These are phyloP conservation scores for Mus spretus DNA, from an alignment of 2,797 vertebrate species.

Conservation along the genomic window DNA sequence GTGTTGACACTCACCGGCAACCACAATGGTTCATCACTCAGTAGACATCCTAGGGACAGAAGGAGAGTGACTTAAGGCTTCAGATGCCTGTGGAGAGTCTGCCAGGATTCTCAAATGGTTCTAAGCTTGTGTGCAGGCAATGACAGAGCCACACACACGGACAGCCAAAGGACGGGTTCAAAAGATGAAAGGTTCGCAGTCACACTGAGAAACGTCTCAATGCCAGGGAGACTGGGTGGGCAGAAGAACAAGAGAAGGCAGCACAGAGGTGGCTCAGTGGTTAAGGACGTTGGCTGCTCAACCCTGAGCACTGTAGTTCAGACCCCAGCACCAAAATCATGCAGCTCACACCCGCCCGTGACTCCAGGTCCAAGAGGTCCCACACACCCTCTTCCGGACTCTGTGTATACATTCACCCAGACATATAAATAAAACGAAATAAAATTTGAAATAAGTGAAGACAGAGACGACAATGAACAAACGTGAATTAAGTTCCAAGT, in stretches of 20 bases:
- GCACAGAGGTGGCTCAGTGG: neutral
- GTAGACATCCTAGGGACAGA: neutral
- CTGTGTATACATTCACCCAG: neutral
- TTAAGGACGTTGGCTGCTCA: neutral
- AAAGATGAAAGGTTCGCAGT: neutral
- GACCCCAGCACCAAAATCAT: neutral
- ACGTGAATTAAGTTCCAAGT: neutral
- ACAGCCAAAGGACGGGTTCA: neutral
- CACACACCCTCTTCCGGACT: neutral
- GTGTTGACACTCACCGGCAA: neutral
- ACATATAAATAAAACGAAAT: neutral
- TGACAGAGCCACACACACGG: neutral
- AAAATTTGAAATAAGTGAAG: neutral
- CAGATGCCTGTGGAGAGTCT: neutral
- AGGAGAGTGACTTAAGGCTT: neutral
- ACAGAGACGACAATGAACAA: neutral
- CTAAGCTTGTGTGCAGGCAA: neutral
- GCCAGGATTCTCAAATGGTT: conserved; percentile 32
- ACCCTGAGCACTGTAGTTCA: neutral
- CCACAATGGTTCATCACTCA: neutral
- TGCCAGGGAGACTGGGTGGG: neutral
- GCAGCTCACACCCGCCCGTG: neutral
- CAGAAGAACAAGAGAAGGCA: neutral
- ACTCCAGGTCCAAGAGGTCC: neutral
- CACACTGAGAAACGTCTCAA: neutral